These are phyloP conservation scores for Pantherophis vulpinus DNA, from an alignment of 2,797 vertebrate genomes.

Conservation along the genomic window DNA sequence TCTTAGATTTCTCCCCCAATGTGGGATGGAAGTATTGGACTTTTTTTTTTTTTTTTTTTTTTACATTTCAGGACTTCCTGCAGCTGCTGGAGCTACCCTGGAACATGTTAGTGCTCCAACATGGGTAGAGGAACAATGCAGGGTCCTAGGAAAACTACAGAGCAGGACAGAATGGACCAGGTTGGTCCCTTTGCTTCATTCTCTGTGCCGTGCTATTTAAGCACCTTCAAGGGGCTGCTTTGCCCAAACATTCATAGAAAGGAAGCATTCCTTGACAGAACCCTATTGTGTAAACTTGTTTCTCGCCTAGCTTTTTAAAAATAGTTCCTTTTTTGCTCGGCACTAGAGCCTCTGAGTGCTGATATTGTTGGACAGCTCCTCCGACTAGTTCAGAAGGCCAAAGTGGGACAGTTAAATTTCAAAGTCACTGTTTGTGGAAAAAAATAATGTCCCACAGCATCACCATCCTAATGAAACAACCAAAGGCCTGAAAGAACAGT, in stretches of 20 bases:
- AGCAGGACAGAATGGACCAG: not conserved
- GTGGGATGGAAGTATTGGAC: not conserved
- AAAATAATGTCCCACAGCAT: not conserved
- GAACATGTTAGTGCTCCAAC: not conserved
- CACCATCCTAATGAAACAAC: not conserved
- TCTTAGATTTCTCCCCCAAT: not conserved
- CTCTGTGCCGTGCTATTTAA: not conserved
- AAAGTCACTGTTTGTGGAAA: not conserved
- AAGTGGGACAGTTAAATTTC: not conserved
- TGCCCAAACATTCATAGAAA: not conserved
- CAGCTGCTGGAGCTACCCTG: not conserved
- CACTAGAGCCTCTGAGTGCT: not conserved
- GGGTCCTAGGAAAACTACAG: not conserved
- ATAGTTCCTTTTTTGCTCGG: not conserved
- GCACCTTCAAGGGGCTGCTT: not conserved
- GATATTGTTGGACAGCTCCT: constrained; percentile 3
- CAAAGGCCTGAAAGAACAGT: not conserved
- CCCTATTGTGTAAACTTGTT: not conserved
- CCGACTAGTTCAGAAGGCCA: not conserved
- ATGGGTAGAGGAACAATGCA: not conserved
- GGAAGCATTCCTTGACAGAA: not conserved
- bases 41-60: not conserved
- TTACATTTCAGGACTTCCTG: not conserved
- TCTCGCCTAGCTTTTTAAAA: no score
- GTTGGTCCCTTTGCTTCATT: not conserved